phyloP scores from a whole-genome alignment of 2,797 vertebrate genomes.

The Chelmon rostratus region DNA sequence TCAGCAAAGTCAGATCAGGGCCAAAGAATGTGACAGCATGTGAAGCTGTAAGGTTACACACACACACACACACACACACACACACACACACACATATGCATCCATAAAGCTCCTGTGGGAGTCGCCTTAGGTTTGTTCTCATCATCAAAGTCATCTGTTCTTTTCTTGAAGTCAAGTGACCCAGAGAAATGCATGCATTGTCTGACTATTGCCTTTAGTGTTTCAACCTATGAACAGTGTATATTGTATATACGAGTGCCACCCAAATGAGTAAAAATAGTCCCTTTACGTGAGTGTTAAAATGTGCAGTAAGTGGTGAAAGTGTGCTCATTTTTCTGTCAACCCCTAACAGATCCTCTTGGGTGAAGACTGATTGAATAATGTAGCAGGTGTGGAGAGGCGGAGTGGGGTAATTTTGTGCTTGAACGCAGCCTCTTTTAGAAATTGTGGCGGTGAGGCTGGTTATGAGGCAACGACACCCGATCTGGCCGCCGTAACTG shows the following conservation, averaged over 20 bases:
- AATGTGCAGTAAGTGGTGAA: slow-evolving; percentile 19
- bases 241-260: not conserved
- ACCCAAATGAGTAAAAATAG: not conserved
- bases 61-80: slow-evolving; percentile 6
- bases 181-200: slow-evolving; percentile 28
- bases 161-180: slow-evolving; percentile 53
- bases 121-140: slow-evolving; percentile 33
- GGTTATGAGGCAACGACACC: slow-evolving; percentile 85
- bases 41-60: slow-evolving; percentile 7
- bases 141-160: slow-evolving; percentile 45
- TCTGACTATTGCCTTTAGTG: not conserved
- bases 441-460: slow-evolving; percentile 72
- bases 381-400: slow-evolving; percentile 68
- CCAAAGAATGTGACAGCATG: slow-evolving; percentile 24
- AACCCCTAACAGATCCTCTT: slow-evolving; percentile 62
- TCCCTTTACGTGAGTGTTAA: not conserved
- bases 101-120: slow-evolving; percentile 35
- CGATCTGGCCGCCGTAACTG: slow-evolving; percentile 81
- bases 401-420: slow-evolving; percentile 67
- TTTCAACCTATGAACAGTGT: slow-evolving; percentile 1
- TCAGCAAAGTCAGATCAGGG: slow-evolving; percentile 23
- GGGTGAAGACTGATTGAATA: slow-evolving; percentile 78
- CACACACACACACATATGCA: not conserved
- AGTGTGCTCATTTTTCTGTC: slow-evolving; percentile 35
- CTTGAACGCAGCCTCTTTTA: slow-evolving; percentile 72